phyloP scores from a whole-genome alignment of 1,140 invertebrate genomes.

The Brachionus manjavacas region DNA sequence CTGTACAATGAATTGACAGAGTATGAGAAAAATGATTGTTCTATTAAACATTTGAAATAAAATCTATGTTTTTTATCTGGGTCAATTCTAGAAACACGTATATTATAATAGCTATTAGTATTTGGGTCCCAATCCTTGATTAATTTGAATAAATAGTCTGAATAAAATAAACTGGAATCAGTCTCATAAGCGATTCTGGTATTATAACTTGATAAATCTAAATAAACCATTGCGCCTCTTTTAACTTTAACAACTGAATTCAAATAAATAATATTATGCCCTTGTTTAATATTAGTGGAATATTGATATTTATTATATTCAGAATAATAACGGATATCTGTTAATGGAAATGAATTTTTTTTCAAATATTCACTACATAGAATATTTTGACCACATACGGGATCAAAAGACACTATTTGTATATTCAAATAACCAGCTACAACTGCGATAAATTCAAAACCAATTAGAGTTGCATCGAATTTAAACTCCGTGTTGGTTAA shows the following conservation, averaged over 20 bases:
- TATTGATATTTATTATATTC: too few species aligned
- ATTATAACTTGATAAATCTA: background rate
- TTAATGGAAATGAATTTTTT: too few species aligned
- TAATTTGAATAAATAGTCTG: background rate
- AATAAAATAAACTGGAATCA: background rate
- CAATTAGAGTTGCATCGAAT: background rate
- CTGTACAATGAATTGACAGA: background rate
- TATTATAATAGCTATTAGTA: background rate
- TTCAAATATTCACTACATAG: background rate
- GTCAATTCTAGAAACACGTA: background rate
- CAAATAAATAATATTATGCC: background rate
- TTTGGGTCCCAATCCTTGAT: too few species aligned
- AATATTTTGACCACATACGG: background rate
- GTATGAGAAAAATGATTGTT: background rate
- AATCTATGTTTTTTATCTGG: background rate
- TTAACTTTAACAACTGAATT: background rate
- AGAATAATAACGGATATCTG: too few species aligned
- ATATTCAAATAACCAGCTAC: background rate
- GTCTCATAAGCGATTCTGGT: background rate
- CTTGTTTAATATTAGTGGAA: background rate
- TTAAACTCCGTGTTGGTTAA: slow-evolving; percentile 6
- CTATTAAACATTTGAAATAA: slow-evolving; percentile 11
- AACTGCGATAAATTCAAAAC: background rate
- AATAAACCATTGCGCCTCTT: background rate
- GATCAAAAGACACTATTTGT: background rate